These are phyloP conservation scores for Carettochelys insculpta DNA, from an alignment of 2,113 vertebrate genomes.

Conservation along the genomic window DNA sequence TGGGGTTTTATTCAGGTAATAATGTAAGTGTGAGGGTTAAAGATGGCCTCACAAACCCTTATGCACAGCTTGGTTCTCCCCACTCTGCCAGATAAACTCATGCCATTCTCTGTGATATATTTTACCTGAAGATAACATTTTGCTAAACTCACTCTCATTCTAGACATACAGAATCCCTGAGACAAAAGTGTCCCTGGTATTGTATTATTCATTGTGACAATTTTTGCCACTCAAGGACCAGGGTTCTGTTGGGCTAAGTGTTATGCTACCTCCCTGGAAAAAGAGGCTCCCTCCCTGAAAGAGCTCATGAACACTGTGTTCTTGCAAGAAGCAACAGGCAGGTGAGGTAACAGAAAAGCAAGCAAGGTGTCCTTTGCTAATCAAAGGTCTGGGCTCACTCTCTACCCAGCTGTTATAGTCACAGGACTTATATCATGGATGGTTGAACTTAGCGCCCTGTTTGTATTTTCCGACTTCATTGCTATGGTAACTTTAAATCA, in stretches of 20 bases:
- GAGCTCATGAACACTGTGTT: slow-evolving; percentile 15
- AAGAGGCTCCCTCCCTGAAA: not conserved
- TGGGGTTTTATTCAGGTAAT: not conserved
- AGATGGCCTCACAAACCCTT: not conserved
- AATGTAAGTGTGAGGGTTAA: not conserved
- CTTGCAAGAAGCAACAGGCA: slow-evolving; percentile 48
- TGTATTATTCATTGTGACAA: not conserved
- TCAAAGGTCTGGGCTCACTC: slow-evolving; percentile 44
- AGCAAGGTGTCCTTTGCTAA: slow-evolving; percentile 51
- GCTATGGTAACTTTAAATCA: slow-evolving; percentile 26
- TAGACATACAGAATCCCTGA: not conserved
- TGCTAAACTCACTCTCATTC: not conserved
- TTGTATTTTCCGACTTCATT: slow-evolving; percentile 46
- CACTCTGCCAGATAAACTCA: not conserved
- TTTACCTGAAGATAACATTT: not conserved
- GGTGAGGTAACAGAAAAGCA: slow-evolving; percentile 32
- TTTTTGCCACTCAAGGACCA: not conserved
- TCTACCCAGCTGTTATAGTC: slow-evolving; percentile 44
- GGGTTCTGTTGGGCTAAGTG: not conserved
- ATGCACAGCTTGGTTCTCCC: not conserved
- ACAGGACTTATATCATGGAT: slow-evolving; percentile 40
- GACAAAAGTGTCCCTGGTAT: not conserved
- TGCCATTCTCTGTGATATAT: not conserved
- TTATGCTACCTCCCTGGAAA: not conserved
- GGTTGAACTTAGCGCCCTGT: slow-evolving; percentile 38